These are phyloP conservation scores for Epinotia demarniana DNA, from an alignment of 2,888 invertebrate genomes.

Conservation along the genomic window DNA sequence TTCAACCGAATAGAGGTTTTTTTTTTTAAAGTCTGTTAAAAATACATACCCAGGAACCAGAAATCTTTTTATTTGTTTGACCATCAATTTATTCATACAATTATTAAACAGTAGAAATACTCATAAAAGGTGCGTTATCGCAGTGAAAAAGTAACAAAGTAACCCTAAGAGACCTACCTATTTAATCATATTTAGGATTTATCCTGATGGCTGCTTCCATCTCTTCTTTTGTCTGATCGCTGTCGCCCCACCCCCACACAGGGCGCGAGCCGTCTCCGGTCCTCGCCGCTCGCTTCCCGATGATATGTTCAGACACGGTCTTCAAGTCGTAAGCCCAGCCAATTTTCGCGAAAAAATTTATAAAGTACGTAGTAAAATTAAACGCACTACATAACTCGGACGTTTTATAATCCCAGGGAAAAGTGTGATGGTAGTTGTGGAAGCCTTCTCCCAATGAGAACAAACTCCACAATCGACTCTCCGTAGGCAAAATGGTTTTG, in stretches of 20 bases:
- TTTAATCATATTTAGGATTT: constrained; percentile 84
- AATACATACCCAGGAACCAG: too few relatives aligned
- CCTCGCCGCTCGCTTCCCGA: constrained; percentile 87
- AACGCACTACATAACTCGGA: constrained; percentile 90
- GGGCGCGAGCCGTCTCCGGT: constrained; percentile 91
- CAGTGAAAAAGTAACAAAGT: too few relatives aligned
- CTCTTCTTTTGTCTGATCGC: constrained; percentile 85
- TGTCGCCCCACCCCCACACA: constrained; percentile 93
- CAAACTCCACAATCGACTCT: constrained; percentile 86
- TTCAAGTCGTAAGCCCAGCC: constrained; percentile 96
- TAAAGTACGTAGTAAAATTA: constrained; percentile 90
- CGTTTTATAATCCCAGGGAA: constrained; percentile 94
- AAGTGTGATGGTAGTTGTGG: constrained; percentile 95
- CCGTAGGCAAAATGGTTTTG: constrained; percentile 88
- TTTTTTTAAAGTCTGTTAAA: too few relatives aligned
- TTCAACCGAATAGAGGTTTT: too few relatives aligned
- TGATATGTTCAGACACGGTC: constrained; percentile 88
- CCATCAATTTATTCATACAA: too few relatives aligned
- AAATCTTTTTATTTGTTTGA: too few relatives aligned
- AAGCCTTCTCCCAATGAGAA: constrained; percentile 90
- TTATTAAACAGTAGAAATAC: too few relatives aligned
- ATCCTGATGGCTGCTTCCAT: constrained; percentile 82
- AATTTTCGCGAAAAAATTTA: constrained; percentile 91
- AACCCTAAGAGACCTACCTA: background rate
- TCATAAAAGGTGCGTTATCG: too few relatives aligned